These are phyloP conservation scores for Capromys pilorides DNA, from an alignment of 2,797 vertebrate species.

Conservation along the genomic window DNA sequence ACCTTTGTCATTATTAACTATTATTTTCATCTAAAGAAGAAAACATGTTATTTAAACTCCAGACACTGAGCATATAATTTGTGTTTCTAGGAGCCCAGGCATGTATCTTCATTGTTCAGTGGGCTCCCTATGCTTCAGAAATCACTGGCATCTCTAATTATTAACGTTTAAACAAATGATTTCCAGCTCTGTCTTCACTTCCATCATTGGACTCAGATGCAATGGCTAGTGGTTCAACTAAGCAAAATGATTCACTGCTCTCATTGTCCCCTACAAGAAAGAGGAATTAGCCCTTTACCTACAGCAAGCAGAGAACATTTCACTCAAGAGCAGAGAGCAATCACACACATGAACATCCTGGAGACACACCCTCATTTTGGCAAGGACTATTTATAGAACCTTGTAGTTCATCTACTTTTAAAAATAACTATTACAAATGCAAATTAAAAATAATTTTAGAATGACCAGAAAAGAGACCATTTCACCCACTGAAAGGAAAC, in stretches of 20 bases:
- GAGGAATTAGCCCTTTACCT: not conserved
- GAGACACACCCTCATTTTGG: not conserved
- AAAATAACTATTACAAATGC: not conserved
- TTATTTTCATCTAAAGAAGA: conserved; percentile 72
- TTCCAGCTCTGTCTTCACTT: conserved; percentile 47
- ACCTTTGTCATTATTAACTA: conserved; percentile 65
- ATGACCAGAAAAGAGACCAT: not conserved
- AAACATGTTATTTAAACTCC: conserved; percentile 75
- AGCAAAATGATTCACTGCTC: not conserved
- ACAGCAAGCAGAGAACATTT: not conserved
- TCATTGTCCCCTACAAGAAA: not conserved
- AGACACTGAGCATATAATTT: conserved; percentile 75
- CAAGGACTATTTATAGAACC: not conserved
- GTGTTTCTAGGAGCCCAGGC: conserved; percentile 70
- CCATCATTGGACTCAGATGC: not conserved
- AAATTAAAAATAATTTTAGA: conserved; percentile 50
- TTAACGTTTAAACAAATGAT: conserved; percentile 66
- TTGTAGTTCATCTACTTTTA: not conserved
- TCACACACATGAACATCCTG: not conserved
- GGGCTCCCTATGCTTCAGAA: conserved; percentile 57
- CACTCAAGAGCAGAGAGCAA: not conserved
- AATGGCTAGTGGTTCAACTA: not conserved
- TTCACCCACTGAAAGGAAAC: not conserved
- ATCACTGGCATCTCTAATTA: conserved; percentile 57
- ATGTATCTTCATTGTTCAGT: conserved; percentile 72